A percentile compares a stretch with the other conserved stretches of the same genome.
These are phyloP conservation scores for Pteronotus mesoamericanus DNA, from an alignment of 2,797 vertebrate genomes.

Conservation along the genomic window DNA sequence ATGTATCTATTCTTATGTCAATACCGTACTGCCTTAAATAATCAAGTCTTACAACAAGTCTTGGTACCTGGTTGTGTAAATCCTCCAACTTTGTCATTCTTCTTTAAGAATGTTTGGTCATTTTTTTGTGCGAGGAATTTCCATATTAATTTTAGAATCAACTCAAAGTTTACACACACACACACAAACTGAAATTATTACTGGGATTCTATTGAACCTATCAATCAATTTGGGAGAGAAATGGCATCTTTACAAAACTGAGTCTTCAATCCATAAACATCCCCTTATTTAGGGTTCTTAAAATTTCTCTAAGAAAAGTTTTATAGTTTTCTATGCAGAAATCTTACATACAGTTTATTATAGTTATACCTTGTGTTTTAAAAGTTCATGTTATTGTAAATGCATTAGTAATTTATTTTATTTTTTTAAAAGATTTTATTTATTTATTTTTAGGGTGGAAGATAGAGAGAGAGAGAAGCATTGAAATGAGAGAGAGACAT, in stretches of 20 bases:
- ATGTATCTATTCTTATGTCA: background rate
- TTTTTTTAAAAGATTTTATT: no score
- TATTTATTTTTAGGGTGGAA: no score
- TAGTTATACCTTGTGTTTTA: background rate
- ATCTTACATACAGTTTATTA: background rate
- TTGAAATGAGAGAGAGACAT: no score
- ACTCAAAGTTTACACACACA: background rate
- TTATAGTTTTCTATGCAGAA: background rate
- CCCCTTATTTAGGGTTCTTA: background rate
- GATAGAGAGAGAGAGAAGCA: no score
- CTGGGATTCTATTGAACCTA: background rate
- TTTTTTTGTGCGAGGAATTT: background rate
- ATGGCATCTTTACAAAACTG: background rate
- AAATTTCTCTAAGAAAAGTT: background rate
- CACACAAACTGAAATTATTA: background rate
- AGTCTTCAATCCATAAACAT: background rate
- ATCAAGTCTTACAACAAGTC: background rate
- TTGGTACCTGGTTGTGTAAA: background rate
- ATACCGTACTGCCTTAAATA: background rate
- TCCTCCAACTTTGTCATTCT: background rate
- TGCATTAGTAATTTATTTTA: background rate
- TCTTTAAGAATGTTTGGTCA: background rate
- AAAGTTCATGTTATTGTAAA: background rate
- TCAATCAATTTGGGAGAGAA: background rate
- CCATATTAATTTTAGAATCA: background rate